Evolutionary conservation across 2,888 invertebrate species (phyloP).

Genomic region (Zeuzera pyrina): DNA sequence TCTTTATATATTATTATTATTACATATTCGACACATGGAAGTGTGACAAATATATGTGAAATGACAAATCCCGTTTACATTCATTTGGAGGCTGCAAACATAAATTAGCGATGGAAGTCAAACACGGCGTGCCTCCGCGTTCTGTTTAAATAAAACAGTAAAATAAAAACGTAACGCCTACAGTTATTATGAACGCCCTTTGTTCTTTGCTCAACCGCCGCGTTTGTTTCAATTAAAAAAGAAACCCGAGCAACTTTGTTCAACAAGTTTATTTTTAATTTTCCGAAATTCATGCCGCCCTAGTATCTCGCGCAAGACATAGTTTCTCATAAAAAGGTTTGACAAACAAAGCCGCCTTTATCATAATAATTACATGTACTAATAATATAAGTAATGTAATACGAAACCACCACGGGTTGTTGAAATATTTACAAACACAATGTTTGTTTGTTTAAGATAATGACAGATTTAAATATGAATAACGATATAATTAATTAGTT

Average conservation of each 20-base stretch:
- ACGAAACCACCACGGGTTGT: too few relatives aligned
- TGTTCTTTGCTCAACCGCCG: background rate
- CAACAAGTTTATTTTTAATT: slow-evolving; percentile 7
- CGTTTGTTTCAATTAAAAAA: slow-evolving; percentile 7
- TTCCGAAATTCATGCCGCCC: slow-evolving; percentile 2
- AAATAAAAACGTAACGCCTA: slow-evolving; percentile 1
- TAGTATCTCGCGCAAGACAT: slow-evolving; percentile 6
- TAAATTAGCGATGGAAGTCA: background rate
- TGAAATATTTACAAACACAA: too few relatives aligned
- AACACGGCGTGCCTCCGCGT: background rate
- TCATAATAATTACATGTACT: too few relatives aligned
- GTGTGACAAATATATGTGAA: too few relatives aligned
- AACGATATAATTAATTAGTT: too few relatives aligned
- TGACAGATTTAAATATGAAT: too few relatives aligned
- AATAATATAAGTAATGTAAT: too few relatives aligned
- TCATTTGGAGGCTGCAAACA: background rate
- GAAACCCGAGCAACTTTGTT: slow-evolving; percentile 5
- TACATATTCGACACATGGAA: too few relatives aligned
- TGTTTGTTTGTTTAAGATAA: too few relatives aligned
- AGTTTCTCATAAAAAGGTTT: too few relatives aligned
- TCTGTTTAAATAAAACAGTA: background rate
- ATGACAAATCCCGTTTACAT: background rate
- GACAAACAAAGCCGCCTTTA: too few relatives aligned
- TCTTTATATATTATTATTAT: too few relatives aligned
- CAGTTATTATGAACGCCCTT: background rate